Percentiles rank a stretch among this genome's conserved stretches.
Conservation (phyloP, 2,888 invertebrate species). For the Mystacides longicornis region DNA sequence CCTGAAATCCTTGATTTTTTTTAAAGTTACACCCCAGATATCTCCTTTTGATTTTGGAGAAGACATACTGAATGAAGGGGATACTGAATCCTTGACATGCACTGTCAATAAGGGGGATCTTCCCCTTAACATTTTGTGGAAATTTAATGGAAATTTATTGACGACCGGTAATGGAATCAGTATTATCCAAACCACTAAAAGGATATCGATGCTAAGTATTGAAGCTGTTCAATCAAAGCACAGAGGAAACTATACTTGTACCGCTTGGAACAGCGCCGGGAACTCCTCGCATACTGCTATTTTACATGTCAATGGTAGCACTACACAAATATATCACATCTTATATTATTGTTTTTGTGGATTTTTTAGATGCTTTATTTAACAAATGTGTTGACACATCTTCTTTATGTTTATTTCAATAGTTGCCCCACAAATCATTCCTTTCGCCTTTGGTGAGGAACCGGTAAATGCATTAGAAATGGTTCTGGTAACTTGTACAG, state of each 20-base stretch:
- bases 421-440: slow-evolving; percentile 75
- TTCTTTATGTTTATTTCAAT: slow-evolving; percentile 24
- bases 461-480: slow-evolving; percentile 65
- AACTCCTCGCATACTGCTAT: slow-evolving; percentile 44
- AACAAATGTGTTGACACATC: background rate
- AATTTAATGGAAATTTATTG: slow-evolving; percentile 40
- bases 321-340: slow-evolving; percentile 4
- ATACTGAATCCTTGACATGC: slow-evolving; percentile 55
- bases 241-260: slow-evolving; percentile 52
- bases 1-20: slow-evolving; percentile 20
- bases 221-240: slow-evolving; percentile 50
- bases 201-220: slow-evolving; percentile 50
- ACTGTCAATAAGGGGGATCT: slow-evolving; percentile 61
- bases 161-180: slow-evolving; percentile 45
- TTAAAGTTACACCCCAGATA: slow-evolving; percentile 40
- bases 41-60: slow-evolving; percentile 54
- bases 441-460: slow-evolving; percentile 69
- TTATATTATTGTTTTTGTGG: background rate
- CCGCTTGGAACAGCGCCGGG: slow-evolving; percentile 49
- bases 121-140: slow-evolving; percentile 59
- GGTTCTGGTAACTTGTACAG: slow-evolving; percentile 60
- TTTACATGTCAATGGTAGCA: slow-evolving; percentile 47
- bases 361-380: background rate
- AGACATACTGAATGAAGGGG: slow-evolving; percentile 57
- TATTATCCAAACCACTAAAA: slow-evolving; percentile 41